phyloP scores from a whole-genome alignment of 2,797 vertebrate genomes.

The Apodemus agrarius region DNA sequence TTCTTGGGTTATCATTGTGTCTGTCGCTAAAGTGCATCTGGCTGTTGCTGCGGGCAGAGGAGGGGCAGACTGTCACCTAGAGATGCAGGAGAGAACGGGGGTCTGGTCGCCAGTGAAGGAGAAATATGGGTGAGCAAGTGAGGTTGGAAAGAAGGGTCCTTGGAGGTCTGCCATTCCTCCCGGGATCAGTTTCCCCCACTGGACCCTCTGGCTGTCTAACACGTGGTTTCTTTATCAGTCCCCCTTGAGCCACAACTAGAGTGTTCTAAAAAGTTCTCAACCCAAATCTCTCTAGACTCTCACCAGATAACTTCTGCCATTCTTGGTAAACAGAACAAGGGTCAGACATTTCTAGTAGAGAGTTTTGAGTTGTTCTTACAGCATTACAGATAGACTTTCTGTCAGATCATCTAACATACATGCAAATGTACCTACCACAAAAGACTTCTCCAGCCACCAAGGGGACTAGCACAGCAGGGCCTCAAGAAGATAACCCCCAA shows the following conservation, averaged over 20 bases:
- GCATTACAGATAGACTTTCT: background rate
- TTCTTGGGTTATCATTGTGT: background rate
- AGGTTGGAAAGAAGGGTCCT: background rate
- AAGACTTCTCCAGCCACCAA: background rate
- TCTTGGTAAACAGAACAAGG: constrained; percentile 20
- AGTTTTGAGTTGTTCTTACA: constrained; percentile 6
- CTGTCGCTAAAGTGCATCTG: background rate
- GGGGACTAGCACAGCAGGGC: background rate
- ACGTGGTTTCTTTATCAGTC: constrained; percentile 14
- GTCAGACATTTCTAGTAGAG: background rate
- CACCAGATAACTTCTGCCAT: constrained; percentile 9
- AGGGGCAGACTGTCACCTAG: background rate
- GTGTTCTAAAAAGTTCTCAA: background rate
- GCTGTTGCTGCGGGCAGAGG: background rate
- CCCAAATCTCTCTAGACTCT: background rate
- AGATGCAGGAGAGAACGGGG: background rate
- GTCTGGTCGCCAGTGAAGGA: background rate
- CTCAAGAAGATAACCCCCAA: background rate
- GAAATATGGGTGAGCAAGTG: background rate
- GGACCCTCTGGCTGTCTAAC: background rate
- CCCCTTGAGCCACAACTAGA: background rate
- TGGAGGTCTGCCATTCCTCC: background rate
- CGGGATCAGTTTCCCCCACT: background rate
- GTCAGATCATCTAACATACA: background rate
- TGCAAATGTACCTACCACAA: background rate